These are phyloP conservation scores for Zoanthus solanderi DNA, from an alignment of 92 coral and sea anemone genomes.

Conservation along the genomic window DNA sequence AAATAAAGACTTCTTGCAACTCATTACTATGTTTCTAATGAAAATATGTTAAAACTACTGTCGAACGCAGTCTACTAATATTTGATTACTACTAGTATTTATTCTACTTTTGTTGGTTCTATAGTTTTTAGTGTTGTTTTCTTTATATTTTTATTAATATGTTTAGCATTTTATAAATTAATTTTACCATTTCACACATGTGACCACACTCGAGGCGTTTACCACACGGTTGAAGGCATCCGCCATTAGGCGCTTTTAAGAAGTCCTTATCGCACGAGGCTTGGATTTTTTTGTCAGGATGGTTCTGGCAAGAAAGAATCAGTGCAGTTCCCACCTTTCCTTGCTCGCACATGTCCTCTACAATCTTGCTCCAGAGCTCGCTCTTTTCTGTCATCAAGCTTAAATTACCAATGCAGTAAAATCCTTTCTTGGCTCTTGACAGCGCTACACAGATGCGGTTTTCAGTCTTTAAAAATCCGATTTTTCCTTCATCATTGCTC, in stretches of 20 bases:
- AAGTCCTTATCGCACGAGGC: constrained; percentile 84
- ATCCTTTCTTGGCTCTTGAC: constrained; percentile 94
- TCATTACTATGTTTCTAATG: too few relatives aligned
- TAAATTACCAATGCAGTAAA: constrained; percentile 85
- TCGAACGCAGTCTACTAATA: too few relatives aligned
- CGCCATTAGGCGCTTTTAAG: constrained; percentile 92
- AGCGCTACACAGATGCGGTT: constrained; percentile 97
- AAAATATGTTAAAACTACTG: too few relatives aligned
- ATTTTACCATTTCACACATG: constrained; percentile 45
- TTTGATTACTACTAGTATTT: too few relatives aligned
- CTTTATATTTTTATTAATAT: too few relatives aligned
- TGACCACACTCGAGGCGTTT: constrained; percentile 62
- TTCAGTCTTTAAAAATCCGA: constrained; percentile 88
- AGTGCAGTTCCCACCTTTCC: constrained; percentile 72
- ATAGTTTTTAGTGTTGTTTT: too few relatives aligned
- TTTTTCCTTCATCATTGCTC: constrained; percentile 93
- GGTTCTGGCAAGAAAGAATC: constrained; percentile 88
- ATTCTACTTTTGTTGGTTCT: too few relatives aligned
- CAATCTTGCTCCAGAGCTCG: constrained; percentile 72
- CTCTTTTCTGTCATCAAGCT: constrained; percentile 77
- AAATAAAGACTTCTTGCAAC: too few relatives aligned
- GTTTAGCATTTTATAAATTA: too few relatives aligned
- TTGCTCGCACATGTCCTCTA: constrained; percentile 77
- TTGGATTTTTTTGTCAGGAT: constrained; percentile 79
- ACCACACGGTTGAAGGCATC: constrained; percentile 80